These are phyloP conservation scores for Nicator chloris DNA, from an alignment of 2,113 vertebrate genomes.

Conservation along the genomic window DNA sequence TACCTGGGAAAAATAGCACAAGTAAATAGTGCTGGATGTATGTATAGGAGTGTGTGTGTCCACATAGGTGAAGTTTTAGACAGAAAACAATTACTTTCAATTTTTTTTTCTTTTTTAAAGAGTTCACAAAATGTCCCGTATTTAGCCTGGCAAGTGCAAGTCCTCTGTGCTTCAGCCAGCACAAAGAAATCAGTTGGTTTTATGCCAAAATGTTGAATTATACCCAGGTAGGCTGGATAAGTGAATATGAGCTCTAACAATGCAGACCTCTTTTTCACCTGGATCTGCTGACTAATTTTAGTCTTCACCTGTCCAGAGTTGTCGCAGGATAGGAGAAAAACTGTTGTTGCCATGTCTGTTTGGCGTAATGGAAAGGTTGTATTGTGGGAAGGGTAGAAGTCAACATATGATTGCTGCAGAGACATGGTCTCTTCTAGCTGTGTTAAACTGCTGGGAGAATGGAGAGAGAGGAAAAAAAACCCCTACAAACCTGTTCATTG, in stretches of 20 bases:
- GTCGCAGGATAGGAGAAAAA: not conserved
- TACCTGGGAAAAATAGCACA: not conserved
- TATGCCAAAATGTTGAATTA: not conserved
- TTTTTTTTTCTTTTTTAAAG: not conserved
- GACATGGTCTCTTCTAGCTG: not conserved
- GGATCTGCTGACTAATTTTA: not conserved
- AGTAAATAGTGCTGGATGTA: not conserved
- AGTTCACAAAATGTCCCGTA: not conserved
- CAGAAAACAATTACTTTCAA: not conserved
- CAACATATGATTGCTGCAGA: not conserved
- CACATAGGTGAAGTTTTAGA: not conserved
- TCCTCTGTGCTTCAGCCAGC: not conserved
- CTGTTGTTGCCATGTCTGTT: not conserved
- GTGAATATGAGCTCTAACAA: not conserved
- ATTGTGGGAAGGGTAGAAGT: not conserved
- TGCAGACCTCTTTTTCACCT: not conserved
- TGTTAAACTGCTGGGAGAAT: not conserved
- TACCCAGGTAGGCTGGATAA: not conserved
- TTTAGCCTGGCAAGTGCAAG: not conserved
- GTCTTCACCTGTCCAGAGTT: not conserved
- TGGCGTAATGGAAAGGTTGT: not conserved
- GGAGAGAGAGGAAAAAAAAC: not conserved
- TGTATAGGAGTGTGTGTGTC: not conserved
- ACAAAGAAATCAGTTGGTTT: not conserved
- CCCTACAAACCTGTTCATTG: not conserved